Conservation (phyloP, 2,797 vertebrate genomes). For the Argentina silus region DNA sequence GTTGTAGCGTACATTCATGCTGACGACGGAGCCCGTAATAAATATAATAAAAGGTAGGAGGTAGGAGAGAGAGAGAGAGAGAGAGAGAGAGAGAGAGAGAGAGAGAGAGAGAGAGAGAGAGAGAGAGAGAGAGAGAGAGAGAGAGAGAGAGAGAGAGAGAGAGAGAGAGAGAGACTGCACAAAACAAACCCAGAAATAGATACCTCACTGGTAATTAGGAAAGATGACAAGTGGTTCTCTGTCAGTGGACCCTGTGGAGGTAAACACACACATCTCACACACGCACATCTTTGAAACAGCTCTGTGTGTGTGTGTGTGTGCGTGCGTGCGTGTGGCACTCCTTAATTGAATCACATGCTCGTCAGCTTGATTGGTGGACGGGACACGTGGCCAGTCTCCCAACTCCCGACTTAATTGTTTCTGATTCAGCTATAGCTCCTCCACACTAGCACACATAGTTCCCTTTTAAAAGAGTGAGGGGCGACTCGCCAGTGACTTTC, state of each 20-base stretch:
- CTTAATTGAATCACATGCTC: background rate
- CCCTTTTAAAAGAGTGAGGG: slow-evolving; percentile 59
- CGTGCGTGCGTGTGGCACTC: background rate
- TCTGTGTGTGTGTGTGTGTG: background rate
- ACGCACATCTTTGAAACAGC: background rate
- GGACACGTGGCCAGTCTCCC: slow-evolving; percentile 12
- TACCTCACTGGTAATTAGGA: slow-evolving; percentile 21
- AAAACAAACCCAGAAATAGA: slow-evolving; percentile 39
- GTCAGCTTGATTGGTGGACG: background rate
- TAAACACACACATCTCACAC: slow-evolving; percentile 10
- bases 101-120: background rate
- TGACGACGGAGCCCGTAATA: background rate
- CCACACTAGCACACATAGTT: background rate
- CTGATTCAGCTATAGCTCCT: background rate
- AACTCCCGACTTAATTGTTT: background rate
- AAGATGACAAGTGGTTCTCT: slow-evolving; percentile 17
- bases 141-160: slow-evolving; percentile 14
- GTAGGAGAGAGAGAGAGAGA: background rate
- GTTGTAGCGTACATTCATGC: too few species aligned
- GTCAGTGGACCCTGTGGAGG: background rate
- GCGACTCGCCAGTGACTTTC: slow-evolving; percentile 69
- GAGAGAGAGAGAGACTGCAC: slow-evolving; percentile 27
- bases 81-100: background rate
- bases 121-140: background rate
- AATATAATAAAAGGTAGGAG: background rate